Evolutionary conservation across 2,797 vertebrate genomes (phyloP).

Genomic region (Cynopterus sphinx): DNA sequence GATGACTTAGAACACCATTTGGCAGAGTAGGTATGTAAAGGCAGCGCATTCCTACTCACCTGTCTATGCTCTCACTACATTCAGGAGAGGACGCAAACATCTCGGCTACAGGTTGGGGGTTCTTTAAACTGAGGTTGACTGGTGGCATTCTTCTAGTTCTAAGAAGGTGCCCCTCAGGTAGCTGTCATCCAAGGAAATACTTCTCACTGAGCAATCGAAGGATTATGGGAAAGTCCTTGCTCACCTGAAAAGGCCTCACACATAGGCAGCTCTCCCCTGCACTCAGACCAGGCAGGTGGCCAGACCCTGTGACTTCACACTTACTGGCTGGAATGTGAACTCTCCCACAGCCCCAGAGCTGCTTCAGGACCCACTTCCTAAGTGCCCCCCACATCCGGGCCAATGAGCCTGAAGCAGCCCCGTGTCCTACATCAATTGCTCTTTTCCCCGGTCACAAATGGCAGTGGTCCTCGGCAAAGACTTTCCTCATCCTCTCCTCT

Average conservation of each 20-base stretch:
- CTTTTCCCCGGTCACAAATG: accelerated
- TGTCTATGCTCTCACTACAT: not conserved
- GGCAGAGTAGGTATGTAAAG: not conserved
- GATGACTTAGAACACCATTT: not conserved
- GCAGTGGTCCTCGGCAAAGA: not conserved
- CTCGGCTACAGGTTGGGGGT: no score
- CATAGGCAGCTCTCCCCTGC: not conserved
- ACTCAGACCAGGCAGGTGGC: not conserved
- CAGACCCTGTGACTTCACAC: not conserved
- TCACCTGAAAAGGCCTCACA: not conserved
- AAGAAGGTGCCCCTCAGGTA: not conserved
- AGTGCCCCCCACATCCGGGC: not conserved
- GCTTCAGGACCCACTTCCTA: not conserved
- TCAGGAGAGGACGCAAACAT: not conserved
- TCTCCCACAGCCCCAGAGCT: accelerated
- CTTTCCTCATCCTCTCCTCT: not conserved
- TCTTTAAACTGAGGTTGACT: not conserved
- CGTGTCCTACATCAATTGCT: accelerated
- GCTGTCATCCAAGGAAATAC: not conserved
- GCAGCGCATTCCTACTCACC: accelerated
- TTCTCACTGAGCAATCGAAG: not conserved
- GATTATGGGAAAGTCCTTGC: not conserved
- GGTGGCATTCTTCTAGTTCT: not conserved
- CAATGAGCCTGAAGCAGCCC: not conserved
- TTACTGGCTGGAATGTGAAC: not conserved